Evolutionary conservation across 1,140 invertebrate species (phyloP).

Genomic region (Oncopeltus fasciatus): DNA sequence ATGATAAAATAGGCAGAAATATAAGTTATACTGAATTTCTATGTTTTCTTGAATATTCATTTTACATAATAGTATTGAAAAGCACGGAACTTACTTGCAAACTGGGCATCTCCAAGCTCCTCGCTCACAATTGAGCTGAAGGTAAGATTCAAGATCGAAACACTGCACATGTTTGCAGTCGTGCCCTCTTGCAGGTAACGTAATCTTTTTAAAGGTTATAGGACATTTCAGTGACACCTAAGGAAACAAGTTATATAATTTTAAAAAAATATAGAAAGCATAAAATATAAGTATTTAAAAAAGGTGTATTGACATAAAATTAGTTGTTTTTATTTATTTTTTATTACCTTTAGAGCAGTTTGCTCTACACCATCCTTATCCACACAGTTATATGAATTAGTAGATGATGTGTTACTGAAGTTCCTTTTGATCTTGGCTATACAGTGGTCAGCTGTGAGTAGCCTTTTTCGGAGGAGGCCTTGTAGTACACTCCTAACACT

Average conservation of each 20-base stretch:
- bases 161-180: constrained; percentile 95
- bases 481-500: constrained; percentile 85
- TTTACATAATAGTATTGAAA: no score
- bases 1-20: no score
- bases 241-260: constrained; percentile 13
- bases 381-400: constrained; percentile 30
- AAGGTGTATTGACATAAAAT: not conserved
- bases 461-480: constrained; percentile 72
- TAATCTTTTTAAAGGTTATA: constrained; percentile 89
- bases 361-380: constrained; percentile 71
- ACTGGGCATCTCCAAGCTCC: constrained; percentile 93
- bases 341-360: constrained; percentile 57
- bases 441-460: constrained; percentile 82
- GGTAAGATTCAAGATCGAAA: constrained; percentile 90
- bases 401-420: constrained; percentile 54
- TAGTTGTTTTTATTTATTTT: not conserved
- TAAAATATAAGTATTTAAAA: no score
- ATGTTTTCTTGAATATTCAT: no score
- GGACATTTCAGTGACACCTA: constrained; percentile 88
- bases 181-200: constrained; percentile 79
- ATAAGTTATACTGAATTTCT: no score
- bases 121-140: constrained; percentile 86
- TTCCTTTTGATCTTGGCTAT: constrained; percentile 92
- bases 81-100: constrained; percentile 66
- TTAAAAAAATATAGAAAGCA: constrained; percentile 8